Evolutionary conservation across 2,797 vertebrate genomes (phyloP).

Genomic region (Schizopygopsis pylzovi): DNA sequence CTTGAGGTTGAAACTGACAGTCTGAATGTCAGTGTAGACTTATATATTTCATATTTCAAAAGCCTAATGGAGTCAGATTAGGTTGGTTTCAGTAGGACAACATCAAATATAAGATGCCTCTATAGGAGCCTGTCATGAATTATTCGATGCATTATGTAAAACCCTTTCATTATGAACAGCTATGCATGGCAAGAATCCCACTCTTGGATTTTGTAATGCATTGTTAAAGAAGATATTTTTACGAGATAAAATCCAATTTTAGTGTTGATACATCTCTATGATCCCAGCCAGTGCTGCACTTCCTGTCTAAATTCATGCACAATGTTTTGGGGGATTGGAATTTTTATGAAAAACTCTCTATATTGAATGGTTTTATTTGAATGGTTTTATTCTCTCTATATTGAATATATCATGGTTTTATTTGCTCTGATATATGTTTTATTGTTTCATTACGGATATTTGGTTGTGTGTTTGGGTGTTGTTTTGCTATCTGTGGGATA

Average conservation of each 20-base stretch:
- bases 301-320: not conserved
- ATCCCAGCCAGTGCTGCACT: not conserved
- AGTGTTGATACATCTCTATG: not conserved
- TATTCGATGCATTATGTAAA: slow-evolving; percentile 24
- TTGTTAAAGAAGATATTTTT: slow-evolving; percentile 22
- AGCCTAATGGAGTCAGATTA: not conserved
- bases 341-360: not conserved
- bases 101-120: slow-evolving; percentile 7
- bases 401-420: slow-evolving; percentile 1
- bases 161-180: slow-evolving; percentile 11
- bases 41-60: slow-evolving; percentile 31
- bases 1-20: not conserved
- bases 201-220: slow-evolving; percentile 26
- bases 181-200: slow-evolving; percentile 21
- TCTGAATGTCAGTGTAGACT: slow-evolving; percentile 21
- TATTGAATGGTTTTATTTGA: not conserved
- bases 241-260: slow-evolving; percentile 6
- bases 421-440: not conserved
- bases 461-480: not conserved
- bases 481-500: not conserved
- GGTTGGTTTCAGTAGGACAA: slow-evolving; percentile 3
- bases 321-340: not conserved
- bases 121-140: not conserved
- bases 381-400: not conserved
- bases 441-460: not conserved